Conservation (phyloP, 2,113 vertebrate genomes). For the Emydocephalus ijimae region DNA sequence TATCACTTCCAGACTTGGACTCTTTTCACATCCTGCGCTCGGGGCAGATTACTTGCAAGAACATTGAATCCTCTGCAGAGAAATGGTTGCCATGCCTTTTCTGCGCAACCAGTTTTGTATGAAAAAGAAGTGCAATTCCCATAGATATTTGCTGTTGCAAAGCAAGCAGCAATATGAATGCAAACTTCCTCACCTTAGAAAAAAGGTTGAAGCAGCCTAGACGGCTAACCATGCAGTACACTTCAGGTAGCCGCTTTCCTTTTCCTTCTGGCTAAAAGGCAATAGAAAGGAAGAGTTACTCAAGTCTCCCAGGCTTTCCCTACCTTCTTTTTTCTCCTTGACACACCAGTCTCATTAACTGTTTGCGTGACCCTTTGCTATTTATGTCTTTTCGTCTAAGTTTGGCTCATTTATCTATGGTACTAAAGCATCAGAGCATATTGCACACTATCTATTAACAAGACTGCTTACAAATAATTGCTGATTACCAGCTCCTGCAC, state of each 20-base stretch:
- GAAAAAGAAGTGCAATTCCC: background rate
- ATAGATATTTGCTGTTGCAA: background rate
- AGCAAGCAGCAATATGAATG: background rate
- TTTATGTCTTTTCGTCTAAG: background rate
- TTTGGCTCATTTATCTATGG: background rate
- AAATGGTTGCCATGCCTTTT: background rate
- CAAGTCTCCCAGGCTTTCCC: background rate
- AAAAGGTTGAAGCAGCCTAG: slow-evolving; percentile 98
- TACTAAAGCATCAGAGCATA: background rate
- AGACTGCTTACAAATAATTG: background rate
- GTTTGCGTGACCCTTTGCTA: background rate
- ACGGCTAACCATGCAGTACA: slow-evolving; percentile 94
- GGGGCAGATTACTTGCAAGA: background rate
- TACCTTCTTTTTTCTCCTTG: background rate
- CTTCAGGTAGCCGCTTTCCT: slow-evolving; percentile 93
- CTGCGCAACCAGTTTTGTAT: background rate
- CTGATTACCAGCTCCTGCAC: background rate
- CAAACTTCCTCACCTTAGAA: slow-evolving; percentile 84
- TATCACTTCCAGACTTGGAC: background rate
- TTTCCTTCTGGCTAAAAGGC: slow-evolving; percentile 81
- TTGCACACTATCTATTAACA: fast-evolving
- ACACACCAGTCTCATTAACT: background rate
- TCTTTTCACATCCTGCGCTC: background rate
- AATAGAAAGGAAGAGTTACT: slow-evolving; percentile 39
- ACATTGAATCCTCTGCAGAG: background rate